Base-by-base conservation (phyloP, 2,888 invertebrate genomes). In the Blastobasis adustella region DNA sequence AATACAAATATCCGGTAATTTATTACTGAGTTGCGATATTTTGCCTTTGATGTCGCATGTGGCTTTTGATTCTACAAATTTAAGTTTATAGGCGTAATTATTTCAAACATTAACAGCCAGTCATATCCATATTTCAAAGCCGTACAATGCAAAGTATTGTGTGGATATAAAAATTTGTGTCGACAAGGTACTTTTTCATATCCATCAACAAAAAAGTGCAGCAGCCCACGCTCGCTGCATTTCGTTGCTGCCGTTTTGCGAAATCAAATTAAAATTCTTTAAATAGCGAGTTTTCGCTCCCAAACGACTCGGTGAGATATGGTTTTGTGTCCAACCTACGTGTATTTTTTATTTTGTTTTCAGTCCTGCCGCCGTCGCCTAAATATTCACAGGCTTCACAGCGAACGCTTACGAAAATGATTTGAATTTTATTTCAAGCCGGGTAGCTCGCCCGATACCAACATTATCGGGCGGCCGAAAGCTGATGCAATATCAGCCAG, bases 261-360 rank as follows among this genome's bases (percentile, higher is more conserved):
- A 70, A 73, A 72, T 74, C 67, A 74, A 82, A 81, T 82, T 76
- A 76, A 73, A 69, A 77, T 76, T 75, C 76, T 71, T 76, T 64
- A 68, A 78, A 77, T 76, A 69, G 62, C 62, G 49, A 58, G 67
- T 70, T 69, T 67, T 66, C 66, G 55, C 52, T 66, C 55, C 59
- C 61, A 62, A 67, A 65, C 61, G 60, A 60, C 58, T 23, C 63
- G 58, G 71, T 74, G 73, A 76, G 63, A 73, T 76, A 75, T 73
- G 69, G 65, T 60, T 23, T 23, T 23, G 23, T 23, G 23, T 23
- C 3, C 23, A 2, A 23, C 57, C 53, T 60, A 47, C 47, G 55
- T 52, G 46, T 64, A 65, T 54, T 65, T 68, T 63, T 72, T 65
- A 67, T 67, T 60, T 71, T 59, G 46, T 52, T 54, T 60, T 54